phyloP scores from a whole-genome alignment of 1,140 invertebrate genomes.

The Papilio polytes region DNA sequence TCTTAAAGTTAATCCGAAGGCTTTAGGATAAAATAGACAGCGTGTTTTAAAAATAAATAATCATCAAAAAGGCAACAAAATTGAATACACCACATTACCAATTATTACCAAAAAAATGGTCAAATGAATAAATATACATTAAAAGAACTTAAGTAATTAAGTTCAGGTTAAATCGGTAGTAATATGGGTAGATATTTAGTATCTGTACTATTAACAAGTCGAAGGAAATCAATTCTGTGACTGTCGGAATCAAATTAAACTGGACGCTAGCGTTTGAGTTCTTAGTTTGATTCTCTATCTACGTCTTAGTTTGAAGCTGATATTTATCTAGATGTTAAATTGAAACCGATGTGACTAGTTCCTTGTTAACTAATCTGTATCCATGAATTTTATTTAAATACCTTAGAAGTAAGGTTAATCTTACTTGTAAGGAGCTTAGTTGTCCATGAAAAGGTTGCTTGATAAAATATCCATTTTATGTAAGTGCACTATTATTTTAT shows the following conservation, averaged over 20 bases:
- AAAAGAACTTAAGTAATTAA: not conserved
- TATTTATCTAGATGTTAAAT: conserved; percentile 10
- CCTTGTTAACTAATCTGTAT: not conserved
- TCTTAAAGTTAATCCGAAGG: conserved; percentile 2
- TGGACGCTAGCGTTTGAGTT: not conserved
- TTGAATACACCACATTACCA: no score
- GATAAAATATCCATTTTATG: no score
- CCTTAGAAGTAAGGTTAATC: no score
- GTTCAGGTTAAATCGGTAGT: not conserved
- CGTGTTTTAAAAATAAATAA: not conserved
- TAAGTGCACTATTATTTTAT: no score
- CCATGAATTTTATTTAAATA: not conserved
- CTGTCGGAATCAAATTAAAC: not conserved
- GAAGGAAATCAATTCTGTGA: not conserved
- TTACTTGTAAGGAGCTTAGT: no score
- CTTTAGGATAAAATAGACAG: not conserved
- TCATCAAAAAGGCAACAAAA: no score
- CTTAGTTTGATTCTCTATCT: not conserved
- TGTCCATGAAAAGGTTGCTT: no score
- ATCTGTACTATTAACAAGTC: not conserved
- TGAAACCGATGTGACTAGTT: not conserved
- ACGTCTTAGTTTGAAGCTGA: not conserved
- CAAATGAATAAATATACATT: no score
- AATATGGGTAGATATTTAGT: not conserved
- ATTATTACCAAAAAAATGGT: no score